Evolutionary conservation across 2,113 vertebrate genomes (phyloP).

Genomic region (Datnioides undecimradiatus): DNA sequence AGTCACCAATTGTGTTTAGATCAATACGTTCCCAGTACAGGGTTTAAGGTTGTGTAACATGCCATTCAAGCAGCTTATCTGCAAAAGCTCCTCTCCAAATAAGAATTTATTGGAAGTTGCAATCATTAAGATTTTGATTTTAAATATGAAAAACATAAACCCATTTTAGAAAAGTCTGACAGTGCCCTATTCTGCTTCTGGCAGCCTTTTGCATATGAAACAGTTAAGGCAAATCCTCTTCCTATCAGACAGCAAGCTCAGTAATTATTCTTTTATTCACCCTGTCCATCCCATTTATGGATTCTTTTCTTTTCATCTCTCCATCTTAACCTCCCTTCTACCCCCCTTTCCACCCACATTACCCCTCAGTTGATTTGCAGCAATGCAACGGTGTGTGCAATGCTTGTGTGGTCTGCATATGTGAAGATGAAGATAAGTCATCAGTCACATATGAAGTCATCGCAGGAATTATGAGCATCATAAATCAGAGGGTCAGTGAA

Average conservation of each 20-base stretch:
- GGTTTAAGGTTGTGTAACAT: conserved; percentile 16
- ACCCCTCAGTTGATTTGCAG: conserved; percentile 44
- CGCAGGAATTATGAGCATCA: conserved; percentile 55
- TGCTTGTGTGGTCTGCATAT: conserved; percentile 43
- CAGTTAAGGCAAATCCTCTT: conserved; percentile 47
- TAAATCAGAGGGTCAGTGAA: conserved; percentile 65
- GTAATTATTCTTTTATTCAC: conserved; percentile 48
- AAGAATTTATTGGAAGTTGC: not conserved
- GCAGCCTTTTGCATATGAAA: conserved; percentile 44
- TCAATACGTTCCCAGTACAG: conserved; percentile 32
- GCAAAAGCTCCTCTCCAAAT: conserved; percentile 1
- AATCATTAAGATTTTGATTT: not conserved
- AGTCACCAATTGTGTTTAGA: conserved; percentile 36
- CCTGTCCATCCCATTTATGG: conserved; percentile 66
- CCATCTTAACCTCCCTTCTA: conserved; percentile 30
- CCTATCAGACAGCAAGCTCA: conserved; percentile 28
- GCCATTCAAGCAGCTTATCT: conserved; percentile 29
- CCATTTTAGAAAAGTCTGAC: conserved; percentile 15
- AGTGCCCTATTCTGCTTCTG: conserved; percentile 34
- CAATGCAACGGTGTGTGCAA: conserved; percentile 19
- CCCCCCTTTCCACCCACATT: conserved; percentile 9
- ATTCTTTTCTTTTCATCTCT: conserved; percentile 57
- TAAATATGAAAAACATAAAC: conserved; percentile 31
- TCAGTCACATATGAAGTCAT: conserved; percentile 72
- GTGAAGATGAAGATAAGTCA: conserved; percentile 58